phyloP scores from a whole-genome alignment of 2,797 vertebrate species.

The Tapirus indicus region DNA sequence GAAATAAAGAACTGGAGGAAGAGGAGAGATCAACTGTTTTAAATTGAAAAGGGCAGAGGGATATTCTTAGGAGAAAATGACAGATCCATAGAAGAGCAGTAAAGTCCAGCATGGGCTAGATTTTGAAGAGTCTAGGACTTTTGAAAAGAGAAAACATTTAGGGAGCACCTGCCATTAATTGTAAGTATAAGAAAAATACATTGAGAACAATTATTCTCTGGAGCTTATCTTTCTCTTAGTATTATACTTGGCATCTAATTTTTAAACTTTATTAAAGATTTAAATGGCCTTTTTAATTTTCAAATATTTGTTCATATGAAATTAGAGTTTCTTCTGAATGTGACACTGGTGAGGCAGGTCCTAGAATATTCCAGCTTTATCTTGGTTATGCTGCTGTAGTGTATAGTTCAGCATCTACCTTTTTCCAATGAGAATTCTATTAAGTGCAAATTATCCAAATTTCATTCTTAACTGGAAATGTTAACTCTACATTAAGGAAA shows the following conservation, averaged over 20 bases:
- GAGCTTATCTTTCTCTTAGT: not conserved
- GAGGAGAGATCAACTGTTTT: not conserved
- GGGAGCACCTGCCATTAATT: not conserved
- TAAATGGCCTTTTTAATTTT: constrained; percentile 30
- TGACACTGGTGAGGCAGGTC: not conserved
- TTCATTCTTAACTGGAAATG: constrained; percentile 42
- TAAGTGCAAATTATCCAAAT: constrained; percentile 65
- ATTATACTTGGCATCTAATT: not conserved
- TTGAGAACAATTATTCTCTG: not conserved
- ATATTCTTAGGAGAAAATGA: not conserved
- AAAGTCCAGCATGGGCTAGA: not conserved
- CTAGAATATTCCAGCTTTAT: not conserved
- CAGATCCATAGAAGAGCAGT: not conserved
- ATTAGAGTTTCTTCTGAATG: constrained; percentile 28
- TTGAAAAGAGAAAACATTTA: not conserved
- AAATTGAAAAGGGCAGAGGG: not conserved
- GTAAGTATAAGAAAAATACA: not conserved
- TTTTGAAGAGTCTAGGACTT: not conserved
- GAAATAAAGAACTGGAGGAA: not conserved
- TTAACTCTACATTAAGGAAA: constrained; percentile 51
- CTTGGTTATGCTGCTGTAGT: not conserved
- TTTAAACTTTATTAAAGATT: constrained; percentile 51
- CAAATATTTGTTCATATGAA: constrained; percentile 21
- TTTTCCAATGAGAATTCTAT: constrained; percentile 46
- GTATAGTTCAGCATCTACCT: not conserved